phyloP scores from a whole-genome alignment of 2,888 invertebrate genomes.

The Drosophila mayaguana region DNA sequence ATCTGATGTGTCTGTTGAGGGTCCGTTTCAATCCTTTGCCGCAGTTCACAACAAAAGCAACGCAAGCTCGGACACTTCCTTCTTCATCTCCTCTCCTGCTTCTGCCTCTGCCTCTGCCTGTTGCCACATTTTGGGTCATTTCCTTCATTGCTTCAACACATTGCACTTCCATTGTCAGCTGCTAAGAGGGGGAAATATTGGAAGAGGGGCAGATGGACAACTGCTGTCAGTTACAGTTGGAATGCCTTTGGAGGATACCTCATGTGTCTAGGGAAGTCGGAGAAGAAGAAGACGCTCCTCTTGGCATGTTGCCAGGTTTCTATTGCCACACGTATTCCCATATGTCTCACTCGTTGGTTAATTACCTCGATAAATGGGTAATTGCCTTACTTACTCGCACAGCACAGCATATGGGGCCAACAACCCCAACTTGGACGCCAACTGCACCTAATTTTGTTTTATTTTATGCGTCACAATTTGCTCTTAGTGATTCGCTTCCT shows the following conservation, averaged over 20 bases:
- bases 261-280: slow-evolving; percentile 2
- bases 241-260: slow-evolving; percentile 48
- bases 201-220: not conserved
- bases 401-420: slow-evolving; percentile 43
- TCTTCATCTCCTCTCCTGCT: slow-evolving; percentile 1
- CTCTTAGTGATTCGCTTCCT: slow-evolving; percentile 18
- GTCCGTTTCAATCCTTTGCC: slow-evolving; percentile 28
- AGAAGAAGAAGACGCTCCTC: not conserved
- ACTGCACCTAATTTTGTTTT: slow-evolving; percentile 39
- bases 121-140: slow-evolving; percentile 62
- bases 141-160: slow-evolving; percentile 33
- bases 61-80: slow-evolving; percentile 23
- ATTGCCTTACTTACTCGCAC: slow-evolving; percentile 33
- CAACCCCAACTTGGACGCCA: slow-evolving; percentile 19
- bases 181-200: slow-evolving; percentile 1
- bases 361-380: slow-evolving; percentile 73
- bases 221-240: slow-evolving; percentile 40
- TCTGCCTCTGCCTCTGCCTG: slow-evolving; percentile 24
- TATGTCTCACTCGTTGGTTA: slow-evolving; percentile 54
- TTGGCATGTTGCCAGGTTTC: slow-evolving; percentile 39
- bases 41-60: slow-evolving; percentile 49
- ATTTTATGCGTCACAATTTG: slow-evolving; percentile 56
- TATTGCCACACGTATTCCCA: slow-evolving; percentile 64
- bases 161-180: slow-evolving; percentile 42
- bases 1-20: slow-evolving; percentile 28